These are phyloP conservation scores for Brachyopa scutellaris DNA, from an alignment of 2,888 invertebrate species.

Conservation along the genomic window DNA sequence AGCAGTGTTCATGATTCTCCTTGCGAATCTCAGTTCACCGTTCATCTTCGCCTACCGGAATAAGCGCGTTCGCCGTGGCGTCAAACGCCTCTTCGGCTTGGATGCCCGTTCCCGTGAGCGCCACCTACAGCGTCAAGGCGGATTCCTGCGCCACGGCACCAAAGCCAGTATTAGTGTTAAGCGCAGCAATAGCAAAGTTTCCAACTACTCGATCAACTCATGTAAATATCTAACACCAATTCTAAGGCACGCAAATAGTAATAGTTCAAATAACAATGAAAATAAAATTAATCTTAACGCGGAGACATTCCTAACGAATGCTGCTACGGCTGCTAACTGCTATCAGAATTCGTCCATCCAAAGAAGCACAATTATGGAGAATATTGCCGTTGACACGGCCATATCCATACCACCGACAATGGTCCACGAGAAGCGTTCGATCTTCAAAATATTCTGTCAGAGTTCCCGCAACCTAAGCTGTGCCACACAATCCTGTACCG, in stretches of 20 bases:
- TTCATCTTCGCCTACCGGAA: constrained; percentile 82
- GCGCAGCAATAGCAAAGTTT: constrained; percentile 80
- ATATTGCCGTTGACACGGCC: constrained; percentile 60
- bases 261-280: constrained; percentile 53
- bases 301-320: constrained; percentile 61
- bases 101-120: constrained; percentile 77
- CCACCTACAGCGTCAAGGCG: constrained; percentile 77
- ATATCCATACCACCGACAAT: constrained; percentile 70
- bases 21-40: constrained; percentile 81
- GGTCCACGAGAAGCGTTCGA: constrained; percentile 73
- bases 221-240: constrained; percentile 79
- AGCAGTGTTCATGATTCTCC: constrained; percentile 80
- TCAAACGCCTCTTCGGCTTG: constrained; percentile 80
- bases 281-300: constrained; percentile 42
- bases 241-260: constrained; percentile 61
- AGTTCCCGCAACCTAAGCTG: constrained; percentile 79
- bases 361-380: constrained; percentile 53
- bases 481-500: constrained; percentile 78
- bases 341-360: constrained; percentile 51
- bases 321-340: constrained; percentile 18
- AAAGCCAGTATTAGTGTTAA: constrained; percentile 77
- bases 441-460: constrained; percentile 80
- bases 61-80: constrained; percentile 81
- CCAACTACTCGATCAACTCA: constrained; percentile 80
- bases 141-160: constrained; percentile 75